These are phyloP conservation scores for Sapajus apella DNA, from an alignment of 2,113 vertebrate genomes.

Conservation along the genomic window DNA sequence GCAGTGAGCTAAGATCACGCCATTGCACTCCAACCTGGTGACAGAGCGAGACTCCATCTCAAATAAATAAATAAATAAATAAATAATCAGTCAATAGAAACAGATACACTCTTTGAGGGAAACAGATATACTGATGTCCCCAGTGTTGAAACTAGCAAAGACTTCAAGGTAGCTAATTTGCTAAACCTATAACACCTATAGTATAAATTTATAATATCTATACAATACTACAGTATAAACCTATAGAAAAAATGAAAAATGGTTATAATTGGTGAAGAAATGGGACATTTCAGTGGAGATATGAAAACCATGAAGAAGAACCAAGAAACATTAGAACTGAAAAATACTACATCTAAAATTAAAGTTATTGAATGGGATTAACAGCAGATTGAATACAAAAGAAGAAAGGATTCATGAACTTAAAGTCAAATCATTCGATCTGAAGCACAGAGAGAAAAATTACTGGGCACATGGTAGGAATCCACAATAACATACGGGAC, in stretches of 20 bases:
- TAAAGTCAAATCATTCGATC: background rate
- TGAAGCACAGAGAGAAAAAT: background rate
- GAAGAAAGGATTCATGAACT: slow-evolving; percentile 7
- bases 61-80: no score
- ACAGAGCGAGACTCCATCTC: no score
- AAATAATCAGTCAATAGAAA: background rate
- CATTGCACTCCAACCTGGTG: no score
- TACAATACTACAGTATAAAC: background rate
- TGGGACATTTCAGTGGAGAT: background rate
- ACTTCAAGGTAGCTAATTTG: slow-evolving; percentile 13
- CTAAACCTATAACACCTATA: background rate
- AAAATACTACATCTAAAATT: background rate
- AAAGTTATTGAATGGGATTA: slow-evolving; percentile 7
- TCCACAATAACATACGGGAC: background rate
- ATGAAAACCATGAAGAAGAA: slow-evolving; percentile 25
- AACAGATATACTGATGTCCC: background rate
- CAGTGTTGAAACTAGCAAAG: background rate
- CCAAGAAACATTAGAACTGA: background rate
- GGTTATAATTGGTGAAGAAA: background rate
- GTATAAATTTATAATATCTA: background rate
- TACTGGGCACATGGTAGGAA: background rate
- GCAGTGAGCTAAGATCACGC: no score
- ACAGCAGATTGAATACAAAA: background rate
- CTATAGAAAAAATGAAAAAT: background rate
- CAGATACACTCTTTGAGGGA: background rate